A percentile compares a stretch with the other conserved stretches of the same genome.
Conservation (phyloP, 2,113 vertebrate species). For the Periophthalmus modestus region DNA sequence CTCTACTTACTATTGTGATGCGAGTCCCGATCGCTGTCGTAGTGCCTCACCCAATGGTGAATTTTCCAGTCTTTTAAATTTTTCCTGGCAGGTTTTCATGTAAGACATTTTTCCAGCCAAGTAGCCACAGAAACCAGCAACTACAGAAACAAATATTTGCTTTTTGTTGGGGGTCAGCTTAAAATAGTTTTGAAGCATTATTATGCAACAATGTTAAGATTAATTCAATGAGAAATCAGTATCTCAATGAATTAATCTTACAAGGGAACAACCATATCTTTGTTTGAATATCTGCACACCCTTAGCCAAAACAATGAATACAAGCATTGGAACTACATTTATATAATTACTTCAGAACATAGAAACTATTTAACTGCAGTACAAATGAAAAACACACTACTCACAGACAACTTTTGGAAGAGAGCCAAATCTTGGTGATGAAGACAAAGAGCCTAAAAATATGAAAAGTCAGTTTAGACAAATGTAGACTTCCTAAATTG, state of each 20-base stretch:
- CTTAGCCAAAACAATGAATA: too few species aligned
- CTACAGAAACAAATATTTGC: constrained; percentile 64
- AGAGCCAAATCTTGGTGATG: constrained; percentile 84
- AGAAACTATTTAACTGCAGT: background rate
- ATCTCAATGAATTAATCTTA: too few species aligned
- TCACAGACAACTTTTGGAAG: constrained; percentile 88
- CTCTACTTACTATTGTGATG: constrained; percentile 41
- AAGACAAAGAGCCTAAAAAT: constrained; percentile 79
- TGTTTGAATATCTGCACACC: too few species aligned
- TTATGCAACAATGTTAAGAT: background rate
- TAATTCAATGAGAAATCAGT: background rate
- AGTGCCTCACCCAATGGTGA: constrained; percentile 87
- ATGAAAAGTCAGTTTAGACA: background rate
- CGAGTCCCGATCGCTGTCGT: constrained; percentile 66
- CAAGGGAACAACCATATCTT: too few species aligned
- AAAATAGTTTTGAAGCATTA: background rate
- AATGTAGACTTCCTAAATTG: background rate
- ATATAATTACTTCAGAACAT: too few species aligned
- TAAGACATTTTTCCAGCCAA: constrained; percentile 90
- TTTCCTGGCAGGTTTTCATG: constrained; percentile 86
- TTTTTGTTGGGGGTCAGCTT: background rate
- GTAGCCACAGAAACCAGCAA: constrained; percentile 87
- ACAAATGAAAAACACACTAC: constrained; percentile 56
- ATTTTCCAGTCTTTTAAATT: constrained; percentile 88
- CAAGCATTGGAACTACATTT: too few species aligned